Base-by-base conservation (phyloP, 2,797 vertebrate species). In the Helarctos malayanus region DNA sequence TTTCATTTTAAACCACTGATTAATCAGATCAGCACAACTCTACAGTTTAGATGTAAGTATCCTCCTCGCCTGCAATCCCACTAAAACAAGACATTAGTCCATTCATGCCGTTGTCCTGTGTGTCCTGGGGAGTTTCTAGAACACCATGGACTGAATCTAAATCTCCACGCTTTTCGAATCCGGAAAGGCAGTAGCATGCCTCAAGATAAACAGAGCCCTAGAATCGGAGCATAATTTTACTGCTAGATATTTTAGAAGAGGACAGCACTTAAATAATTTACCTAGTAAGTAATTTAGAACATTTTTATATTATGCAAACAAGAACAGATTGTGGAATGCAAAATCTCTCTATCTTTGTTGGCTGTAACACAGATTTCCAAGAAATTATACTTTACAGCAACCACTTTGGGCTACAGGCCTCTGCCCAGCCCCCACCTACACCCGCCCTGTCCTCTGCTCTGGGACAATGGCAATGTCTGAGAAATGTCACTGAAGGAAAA, bases 221-320 rank as follows among this genome's bases (percentile, higher is more conserved):
- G 83, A 29, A 81, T n/a, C 21, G 18, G 41, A 78, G 54, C 80
- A 49, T 83, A 71, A 73, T 86, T 91, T 81, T 89, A 68, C 41
- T 82, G 52, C 25, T 54, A 57, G 81, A 27, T 69, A 63, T 29
- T 87, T 89, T 92, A 63, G 84, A 83, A 41, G 18, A 47, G 45
- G 13, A 1, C 15, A 79, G 16, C 35, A 71, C 27, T 88, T 91
- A 91, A 94, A 79, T 79, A 87, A 87, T 88, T 92, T 94, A 84
- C 38, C 71, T 79, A 87, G 32, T 12, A 90, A 94, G 49, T 69
- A 85, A 78, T 93, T 86, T 54, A 65, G 59, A 86, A 86, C 25
- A 80, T 71, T 89, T 96, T 69, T 83, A 38, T 79, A 29, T 54
- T 93, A 75, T 56, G 38, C 21, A 92, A 92, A 78, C n/a, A 93